Evolutionary conservation across 2,113 vertebrate species (phyloP), one percentile per base, ranked within the genome.

Genomic region (Ameiurus melas): DNA sequence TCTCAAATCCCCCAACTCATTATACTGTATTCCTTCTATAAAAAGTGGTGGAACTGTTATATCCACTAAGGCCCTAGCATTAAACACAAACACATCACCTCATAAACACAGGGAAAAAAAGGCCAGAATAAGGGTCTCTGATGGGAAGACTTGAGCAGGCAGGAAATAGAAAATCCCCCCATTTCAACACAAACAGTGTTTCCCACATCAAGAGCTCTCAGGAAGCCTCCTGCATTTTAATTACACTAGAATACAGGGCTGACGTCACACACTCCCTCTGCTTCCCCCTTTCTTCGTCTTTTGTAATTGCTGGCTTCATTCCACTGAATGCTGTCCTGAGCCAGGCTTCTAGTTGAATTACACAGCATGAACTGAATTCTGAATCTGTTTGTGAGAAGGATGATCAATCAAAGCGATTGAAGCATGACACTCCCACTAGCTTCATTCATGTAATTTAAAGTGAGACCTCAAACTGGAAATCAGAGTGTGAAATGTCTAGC

Each of bases 191-290:
- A 43, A n/a, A 66, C 85, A 79, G 43, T 39, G 16, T 39, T 53
- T 43, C 47, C 25, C 77, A 57, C 79, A 53, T 57, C 60, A 89
- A 83, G 83, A 66, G 73, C 53, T n/a, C 39, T 81, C 60, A 43
- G 39, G 3, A 10, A 47, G 51, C 47, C 55, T 55, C 73, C 88
- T 86, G 84, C 17, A 70, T 84, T 88, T 55, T n/a, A 87, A 86
- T 81, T 82, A 85, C 90, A 43, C 13, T 80, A 43, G 85, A 88
- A 90, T 88, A 73, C 71, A 19, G 47, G 53, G 53, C 57, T 89
- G 88, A 88, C 16, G 81, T 60, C 86, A 83, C 27, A 25, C 79
- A 51, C 64, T 86, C 47, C 51, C 51, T 83, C 68, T 2, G 36
- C 36, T 51, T 62, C 62, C 20, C 47, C 9, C 73, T 47, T 2